A percentile compares a stretch with the other conserved stretches of the same genome.
Conservation (phyloP, 2,888 invertebrate genomes). For the Drosophila birchii region DNA sequence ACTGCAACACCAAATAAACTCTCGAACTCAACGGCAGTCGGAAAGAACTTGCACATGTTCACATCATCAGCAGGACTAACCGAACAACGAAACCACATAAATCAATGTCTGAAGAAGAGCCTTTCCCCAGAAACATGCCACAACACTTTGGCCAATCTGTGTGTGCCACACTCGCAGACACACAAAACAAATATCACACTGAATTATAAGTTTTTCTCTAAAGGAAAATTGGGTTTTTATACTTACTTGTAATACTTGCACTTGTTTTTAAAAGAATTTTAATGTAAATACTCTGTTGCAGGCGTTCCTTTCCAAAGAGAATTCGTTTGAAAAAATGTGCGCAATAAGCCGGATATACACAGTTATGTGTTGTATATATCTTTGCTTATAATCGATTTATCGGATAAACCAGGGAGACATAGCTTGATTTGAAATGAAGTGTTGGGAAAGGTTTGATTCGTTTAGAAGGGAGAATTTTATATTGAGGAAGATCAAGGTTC, state of each 20-base stretch:
- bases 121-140: constrained; percentile 7
- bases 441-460: background rate
- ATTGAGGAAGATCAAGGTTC: background rate
- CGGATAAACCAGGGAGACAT: background rate
- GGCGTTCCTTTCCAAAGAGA: too few species aligned
- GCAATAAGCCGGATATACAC: background rate
- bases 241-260: background rate
- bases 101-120: constrained; percentile 67
- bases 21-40: constrained; percentile 19
- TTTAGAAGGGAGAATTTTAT: background rate
- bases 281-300: background rate
- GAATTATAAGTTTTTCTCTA: background rate
- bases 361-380: background rate
- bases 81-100: constrained; percentile 71
- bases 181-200: constrained; percentile 7
- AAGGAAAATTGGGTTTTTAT: background rate
- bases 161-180: constrained; percentile 9
- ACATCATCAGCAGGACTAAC: constrained; percentile 42
- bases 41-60: constrained; percentile 16
- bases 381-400: background rate
- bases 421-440: background rate
- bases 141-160: constrained; percentile 15
- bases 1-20: constrained; percentile 50
- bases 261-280: background rate
- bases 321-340: background rate